Base-by-base conservation (phyloP, 2,888 invertebrate species). In the Agonum fuliginosum region DNA sequence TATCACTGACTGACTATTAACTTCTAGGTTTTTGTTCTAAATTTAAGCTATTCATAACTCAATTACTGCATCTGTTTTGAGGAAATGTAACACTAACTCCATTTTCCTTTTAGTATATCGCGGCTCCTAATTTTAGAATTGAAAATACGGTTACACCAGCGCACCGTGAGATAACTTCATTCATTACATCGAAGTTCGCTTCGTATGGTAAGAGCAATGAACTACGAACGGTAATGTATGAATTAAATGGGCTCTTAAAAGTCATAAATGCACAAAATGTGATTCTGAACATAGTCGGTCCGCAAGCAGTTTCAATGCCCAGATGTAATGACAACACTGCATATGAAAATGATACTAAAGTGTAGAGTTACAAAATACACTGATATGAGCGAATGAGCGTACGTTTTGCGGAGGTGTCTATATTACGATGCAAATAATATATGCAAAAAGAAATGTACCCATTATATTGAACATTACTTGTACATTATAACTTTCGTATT, bases 171-270 rank as follows among this genome's bases (percentile, higher is more conserved):
- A n/a, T 54, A 54, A 27, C 24, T 54, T 27, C 27, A 54, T 54
- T 54, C 54, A 54, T 54, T 12, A 14, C 10, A n/a, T 3, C 12
- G 14, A 6, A 12, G 14, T 12, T 24, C 22, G 20, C n/a, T n/a
- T 51, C 5, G 12, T 12, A 54, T 54, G 27, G 43, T 19, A 67
- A 37, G 67, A 41, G 67, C 67, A 67, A 12, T 67, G 67, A 37
- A 67, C 67, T 22, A 41, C 10, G 67, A 67, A 67, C 20, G 67
- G 67, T 67, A 20, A 67, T 67, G 20, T 67, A 67, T 67, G 37
- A 67, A 67, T 67, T 67, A 67, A 67, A 67, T 67, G 67, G 54
- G 62, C 62, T 67, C 41, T 41, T 67, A 41, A 67, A 65, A 10
- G 22, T 67, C 41, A 20, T 67, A 37, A 67, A 67, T 67, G 67